A percentile compares a stretch with the other conserved stretches of the same genome.
Conservation (phyloP, 2,888 invertebrate genomes). For the Dryococelus australis region DNA sequence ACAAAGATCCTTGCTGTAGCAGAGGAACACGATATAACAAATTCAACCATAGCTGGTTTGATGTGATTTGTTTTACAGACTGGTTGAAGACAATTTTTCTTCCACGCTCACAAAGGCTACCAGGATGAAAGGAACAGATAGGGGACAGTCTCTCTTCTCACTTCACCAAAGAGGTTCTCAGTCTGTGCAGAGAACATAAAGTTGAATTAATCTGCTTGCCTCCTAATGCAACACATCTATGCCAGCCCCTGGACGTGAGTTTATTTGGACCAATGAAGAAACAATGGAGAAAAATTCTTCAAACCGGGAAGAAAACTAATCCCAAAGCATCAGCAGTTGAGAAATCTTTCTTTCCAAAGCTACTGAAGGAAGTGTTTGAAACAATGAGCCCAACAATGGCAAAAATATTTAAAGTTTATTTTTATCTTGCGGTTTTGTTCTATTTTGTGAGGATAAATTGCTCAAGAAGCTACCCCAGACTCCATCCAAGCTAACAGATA, state of each 20-base stretch:
- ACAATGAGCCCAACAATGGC: no score
- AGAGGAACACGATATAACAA: no score
- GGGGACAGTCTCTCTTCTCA: conserved; percentile 31
- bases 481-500: neutral
- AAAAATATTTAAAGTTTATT: conserved; percentile 27
- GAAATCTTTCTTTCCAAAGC: no score
- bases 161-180: conserved; percentile 19
- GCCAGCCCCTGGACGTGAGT: no score
- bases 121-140: neutral
- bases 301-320: no score
- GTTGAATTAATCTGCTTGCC: conserved; percentile 22
- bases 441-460: neutral
- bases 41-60: neutral
- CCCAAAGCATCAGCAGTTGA: no score
- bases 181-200: neutral
- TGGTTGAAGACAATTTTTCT: no score
- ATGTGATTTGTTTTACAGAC: conserved; percentile 1
- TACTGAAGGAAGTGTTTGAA: no score
- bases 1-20: no score
- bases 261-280: no score
- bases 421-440: neutral
- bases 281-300: no score
- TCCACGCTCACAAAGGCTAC: neutral
- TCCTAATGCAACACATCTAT: no score
- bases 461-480: neutral